Percentiles rank a stretch among this genome's conserved stretches.
Evolutionary conservation across 2,888 invertebrate genomes (phyloP).

Genomic region (Mesorhabditis sp.): DNA sequence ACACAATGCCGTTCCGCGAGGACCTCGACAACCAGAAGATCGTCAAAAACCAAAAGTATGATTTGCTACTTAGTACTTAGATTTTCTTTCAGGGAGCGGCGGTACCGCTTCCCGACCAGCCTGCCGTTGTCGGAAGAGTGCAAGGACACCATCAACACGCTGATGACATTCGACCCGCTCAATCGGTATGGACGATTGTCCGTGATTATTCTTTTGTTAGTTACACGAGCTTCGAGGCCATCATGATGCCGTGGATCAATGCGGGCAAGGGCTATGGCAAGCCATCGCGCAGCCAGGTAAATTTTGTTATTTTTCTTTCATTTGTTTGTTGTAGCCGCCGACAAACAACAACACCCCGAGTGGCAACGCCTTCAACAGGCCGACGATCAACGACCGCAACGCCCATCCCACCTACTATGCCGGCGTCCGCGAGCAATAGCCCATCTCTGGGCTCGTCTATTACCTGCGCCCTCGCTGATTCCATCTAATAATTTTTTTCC

Average conservation of each 20-base stretch:
- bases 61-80: too few species aligned
- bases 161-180: neutral
- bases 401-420: neutral
- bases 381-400: neutral
- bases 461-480: too few species aligned
- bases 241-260: neutral
- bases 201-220: neutral
- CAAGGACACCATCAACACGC: neutral
- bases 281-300: too few species aligned
- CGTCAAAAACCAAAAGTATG: conserved; percentile 42
- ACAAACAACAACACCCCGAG: neutral
- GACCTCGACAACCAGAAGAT: conserved; percentile 54
- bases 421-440: neutral
- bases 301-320: neutral
- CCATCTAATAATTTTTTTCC: too few species aligned
- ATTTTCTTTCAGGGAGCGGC: neutral
- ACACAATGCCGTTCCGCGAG: conserved; percentile 63
- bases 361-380: too few species aligned
- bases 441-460: too few species aligned
- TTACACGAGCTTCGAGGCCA: neutral
- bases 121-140: neutral
- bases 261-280: neutral
- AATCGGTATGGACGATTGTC: neutral
- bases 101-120: neutral
- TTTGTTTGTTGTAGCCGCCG: neutral